A percentile compares a stretch with the other conserved stretches of the same genome.
Conservation (phyloP, 2,888 invertebrate species). For the Andrena trimmerana region DNA sequence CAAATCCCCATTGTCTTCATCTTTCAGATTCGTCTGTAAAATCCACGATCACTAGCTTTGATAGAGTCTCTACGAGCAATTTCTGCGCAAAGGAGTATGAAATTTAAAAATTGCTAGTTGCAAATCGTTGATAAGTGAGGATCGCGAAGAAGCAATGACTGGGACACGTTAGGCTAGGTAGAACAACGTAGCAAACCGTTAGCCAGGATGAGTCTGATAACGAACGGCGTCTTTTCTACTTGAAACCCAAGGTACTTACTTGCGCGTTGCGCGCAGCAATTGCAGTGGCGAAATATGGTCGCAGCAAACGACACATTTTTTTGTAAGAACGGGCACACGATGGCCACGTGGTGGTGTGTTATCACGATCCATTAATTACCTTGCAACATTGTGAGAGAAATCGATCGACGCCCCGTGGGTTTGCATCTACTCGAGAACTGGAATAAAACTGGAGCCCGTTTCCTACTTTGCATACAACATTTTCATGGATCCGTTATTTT, state of each 20-base stretch:
- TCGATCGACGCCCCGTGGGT: not conserved
- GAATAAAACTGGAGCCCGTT: not conserved
- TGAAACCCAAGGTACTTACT: not conserved
- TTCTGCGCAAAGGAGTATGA: no score
- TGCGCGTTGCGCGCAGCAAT: not conserved
- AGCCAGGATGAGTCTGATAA: not conserved
- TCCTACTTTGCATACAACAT: not conserved
- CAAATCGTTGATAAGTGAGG: no score
- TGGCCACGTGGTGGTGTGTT: not conserved
- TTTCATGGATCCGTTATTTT: not conserved
- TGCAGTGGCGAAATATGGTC: conserved; percentile 4
- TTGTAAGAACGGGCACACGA: not conserved
- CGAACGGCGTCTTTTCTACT: not conserved
- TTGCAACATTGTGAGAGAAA: not conserved
- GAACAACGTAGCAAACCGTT: conserved; percentile 19
- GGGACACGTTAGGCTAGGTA: not conserved
- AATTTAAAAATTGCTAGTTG: no score
- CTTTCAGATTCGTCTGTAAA: no score
- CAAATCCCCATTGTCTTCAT: no score
- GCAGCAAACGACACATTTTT: conserved; percentile 11
- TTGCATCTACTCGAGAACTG: not conserved
- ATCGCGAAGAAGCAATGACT: no score
- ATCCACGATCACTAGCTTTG: no score
- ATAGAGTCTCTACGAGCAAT: no score
- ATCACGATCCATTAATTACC: conserved; percentile 24